Evolutionary conservation across 2,888 invertebrate genomes (phyloP), one percentile per base, ranked within the genome.

Genomic region (Elegia similella): DNA sequence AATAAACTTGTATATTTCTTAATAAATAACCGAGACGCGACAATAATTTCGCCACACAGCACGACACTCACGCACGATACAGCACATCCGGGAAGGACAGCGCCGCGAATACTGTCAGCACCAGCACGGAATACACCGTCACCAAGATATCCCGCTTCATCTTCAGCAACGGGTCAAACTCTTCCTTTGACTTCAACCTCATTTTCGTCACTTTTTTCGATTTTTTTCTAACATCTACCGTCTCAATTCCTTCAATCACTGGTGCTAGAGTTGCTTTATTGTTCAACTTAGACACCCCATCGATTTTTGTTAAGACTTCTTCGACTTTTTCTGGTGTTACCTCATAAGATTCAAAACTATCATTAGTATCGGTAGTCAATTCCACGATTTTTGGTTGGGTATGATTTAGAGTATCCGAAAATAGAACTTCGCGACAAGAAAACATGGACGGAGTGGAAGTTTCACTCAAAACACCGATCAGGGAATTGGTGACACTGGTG

Each of bases 131-230:
- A 70, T 91, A 91, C 52, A 90, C 67, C 2, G 88, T 86, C 13
- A 91, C 86, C 59, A 91, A 69, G 62, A 90, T 72, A 68, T 89
- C 87, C 62, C 87, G 77, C 67, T 91, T 91, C 60, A 88, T 75
- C 72, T 80, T 86, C 55, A 88, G 61, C 42, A 77, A 55, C 1
- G 79, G 72, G 61, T 88, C 85, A 56, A 72, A 74, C 23, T 77
- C 70, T 1, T 67, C 34, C 16, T 46, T 62, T 46, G 66, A 63
- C 7, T 64, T 53, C 55, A 57, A 63, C 48, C 29, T 30, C n/a
- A 30, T 17, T 23, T 42, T 42, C 10, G n/a, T 29, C 29, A 54
- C 10, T 15, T 16, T 34, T 34, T 50, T 50, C 6, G 16, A 16
- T 17, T 50, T 50, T 34, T 50, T 50, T 8, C 17, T n/a, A 6